phyloP scores from a whole-genome alignment of 2,888 invertebrate species.

The Metellina segmentata region DNA sequence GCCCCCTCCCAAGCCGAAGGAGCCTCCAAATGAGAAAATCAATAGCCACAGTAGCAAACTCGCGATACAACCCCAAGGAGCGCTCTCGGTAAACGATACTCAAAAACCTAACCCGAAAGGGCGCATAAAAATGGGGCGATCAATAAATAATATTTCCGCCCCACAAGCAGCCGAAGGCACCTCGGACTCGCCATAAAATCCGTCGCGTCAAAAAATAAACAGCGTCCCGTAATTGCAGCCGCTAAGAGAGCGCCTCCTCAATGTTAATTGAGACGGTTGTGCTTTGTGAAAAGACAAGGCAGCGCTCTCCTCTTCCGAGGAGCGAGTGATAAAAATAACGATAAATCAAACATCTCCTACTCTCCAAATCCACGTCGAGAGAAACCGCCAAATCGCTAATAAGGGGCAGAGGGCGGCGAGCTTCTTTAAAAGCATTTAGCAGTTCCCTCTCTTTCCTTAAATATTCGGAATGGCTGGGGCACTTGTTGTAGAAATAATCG shows the following conservation, averaged over 20 bases:
- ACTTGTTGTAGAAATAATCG: conserved; percentile 76
- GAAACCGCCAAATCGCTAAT: conserved; percentile 70
- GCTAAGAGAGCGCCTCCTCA: conserved; percentile 22
- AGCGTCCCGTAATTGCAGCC: conserved; percentile 36
- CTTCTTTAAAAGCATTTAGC: conserved; percentile 76
- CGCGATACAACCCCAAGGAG: background rate
- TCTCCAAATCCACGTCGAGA: conserved; percentile 24
- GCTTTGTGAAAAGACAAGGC: conserved; percentile 39
- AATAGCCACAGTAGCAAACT: background rate
- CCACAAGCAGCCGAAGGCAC: conserved; percentile 2
- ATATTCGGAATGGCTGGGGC: conserved; percentile 67
- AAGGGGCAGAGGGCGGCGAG: conserved; percentile 8
- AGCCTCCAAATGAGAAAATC: background rate
- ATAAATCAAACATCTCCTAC: conserved; percentile 68
- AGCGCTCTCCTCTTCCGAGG: conserved; percentile 16
- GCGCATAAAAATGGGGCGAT: conserved; percentile 4
- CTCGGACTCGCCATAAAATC: conserved; percentile 13
- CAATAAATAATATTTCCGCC: conserved; percentile 19
- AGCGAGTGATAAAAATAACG: conserved; percentile 66
- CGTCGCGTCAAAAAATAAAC: conserved; percentile 52
- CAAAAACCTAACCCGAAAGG: background rate
- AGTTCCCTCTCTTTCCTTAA: conserved; percentile 68
- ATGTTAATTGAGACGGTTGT: conserved; percentile 49
- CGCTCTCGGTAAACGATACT: background rate
- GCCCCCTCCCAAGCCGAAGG: background rate